Evolutionary conservation across 2,113 vertebrate genomes (phyloP).

Genomic region (Hydrolagus affinis): DNA sequence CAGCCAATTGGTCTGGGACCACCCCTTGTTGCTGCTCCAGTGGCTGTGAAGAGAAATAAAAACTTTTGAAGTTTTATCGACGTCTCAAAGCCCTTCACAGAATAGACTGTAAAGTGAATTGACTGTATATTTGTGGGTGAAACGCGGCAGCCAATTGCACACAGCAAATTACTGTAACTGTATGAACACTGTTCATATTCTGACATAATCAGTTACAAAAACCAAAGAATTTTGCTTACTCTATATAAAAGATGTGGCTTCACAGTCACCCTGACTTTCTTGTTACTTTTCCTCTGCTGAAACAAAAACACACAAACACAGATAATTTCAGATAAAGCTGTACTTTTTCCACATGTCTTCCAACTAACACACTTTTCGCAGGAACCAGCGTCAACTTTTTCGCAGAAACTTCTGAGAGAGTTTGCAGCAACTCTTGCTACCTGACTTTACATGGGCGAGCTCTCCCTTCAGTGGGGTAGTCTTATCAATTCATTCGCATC

Average conservation of each 20-base stretch:
- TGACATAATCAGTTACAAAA: not conserved
- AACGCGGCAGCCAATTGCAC: no score
- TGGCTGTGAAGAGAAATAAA: constrained; percentile 57
- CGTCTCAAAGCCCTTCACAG: no score
- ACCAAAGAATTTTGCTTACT: constrained; percentile 57
- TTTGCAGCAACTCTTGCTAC: no score
- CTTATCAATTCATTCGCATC: no score
- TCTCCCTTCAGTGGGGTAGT: no score
- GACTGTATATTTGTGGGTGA: no score
- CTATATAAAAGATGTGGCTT: constrained; percentile 89
- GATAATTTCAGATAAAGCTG: not conserved
- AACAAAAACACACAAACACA: constrained; percentile 30
- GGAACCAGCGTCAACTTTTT: not conserved
- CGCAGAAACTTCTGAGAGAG: no score
- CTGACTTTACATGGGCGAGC: no score
- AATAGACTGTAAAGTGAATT: no score
- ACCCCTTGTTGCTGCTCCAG: constrained; percentile 87
- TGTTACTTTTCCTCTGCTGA: constrained; percentile 78
- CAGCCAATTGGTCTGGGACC: constrained; percentile 78
- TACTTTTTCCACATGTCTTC: not conserved
- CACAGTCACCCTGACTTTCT: constrained; percentile 93
- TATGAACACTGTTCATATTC: not conserved
- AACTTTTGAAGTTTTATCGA: not conserved
- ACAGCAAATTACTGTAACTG: not conserved
- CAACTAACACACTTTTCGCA: not conserved